Conservation (phyloP, 1,140 invertebrate species). For the Dendrolimus punctatus region DNA sequence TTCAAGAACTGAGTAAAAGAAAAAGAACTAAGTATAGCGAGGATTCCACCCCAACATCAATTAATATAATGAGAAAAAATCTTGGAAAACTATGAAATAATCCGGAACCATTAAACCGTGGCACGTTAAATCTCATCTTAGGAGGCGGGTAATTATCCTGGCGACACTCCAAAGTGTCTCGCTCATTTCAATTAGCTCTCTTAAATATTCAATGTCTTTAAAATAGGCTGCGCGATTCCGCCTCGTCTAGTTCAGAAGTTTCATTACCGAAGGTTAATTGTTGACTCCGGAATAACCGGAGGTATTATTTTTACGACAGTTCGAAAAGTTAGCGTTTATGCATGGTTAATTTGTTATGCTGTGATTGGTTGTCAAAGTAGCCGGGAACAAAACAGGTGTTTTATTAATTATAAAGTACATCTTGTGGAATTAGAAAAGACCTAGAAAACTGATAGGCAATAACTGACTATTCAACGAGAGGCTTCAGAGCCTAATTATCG, state of each 20-base stretch:
- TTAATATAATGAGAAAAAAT: slow-evolving; percentile 3
- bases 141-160: slow-evolving; percentile 67
- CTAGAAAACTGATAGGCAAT: no score
- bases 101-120: slow-evolving; percentile 57
- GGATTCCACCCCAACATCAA: no score
- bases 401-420: slow-evolving; percentile 22
- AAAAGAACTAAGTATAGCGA: no score
- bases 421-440: neutral
- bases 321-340: slow-evolving; percentile 20
- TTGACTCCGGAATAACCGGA: slow-evolving; percentile 36
- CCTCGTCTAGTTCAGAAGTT: slow-evolving; percentile 45
- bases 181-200: slow-evolving; percentile 70
- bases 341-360: slow-evolving; percentile 3
- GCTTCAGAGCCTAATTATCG: no score
- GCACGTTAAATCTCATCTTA: slow-evolving; percentile 67
- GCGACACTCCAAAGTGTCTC: slow-evolving; percentile 67
- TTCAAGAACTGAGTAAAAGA: no score
- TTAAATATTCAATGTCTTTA: slow-evolving; percentile 72
- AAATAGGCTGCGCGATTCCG: slow-evolving; percentile 62
- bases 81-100: slow-evolving; percentile 6
- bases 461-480: no score
- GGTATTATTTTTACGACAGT: slow-evolving; percentile 48
- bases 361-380: neutral
- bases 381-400: slow-evolving; percentile 10
- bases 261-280: slow-evolving; percentile 62